Conservation (phyloP, 1,140 invertebrate species). For the Sycobia sp. region DNA sequence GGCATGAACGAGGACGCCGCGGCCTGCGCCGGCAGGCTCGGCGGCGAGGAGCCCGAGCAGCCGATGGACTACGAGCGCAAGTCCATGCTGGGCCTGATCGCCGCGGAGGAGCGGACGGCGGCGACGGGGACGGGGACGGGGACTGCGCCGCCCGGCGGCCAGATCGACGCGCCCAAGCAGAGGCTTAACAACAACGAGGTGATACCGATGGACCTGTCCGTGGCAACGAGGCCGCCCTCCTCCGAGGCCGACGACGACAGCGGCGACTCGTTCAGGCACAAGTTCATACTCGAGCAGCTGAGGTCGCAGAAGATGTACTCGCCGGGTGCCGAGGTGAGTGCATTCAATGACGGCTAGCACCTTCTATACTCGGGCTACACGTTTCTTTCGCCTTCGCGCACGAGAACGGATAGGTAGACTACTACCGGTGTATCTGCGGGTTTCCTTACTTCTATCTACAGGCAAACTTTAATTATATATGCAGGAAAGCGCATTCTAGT, state of each 20-base stretch:
- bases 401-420: not conserved
- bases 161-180: conserved; percentile 41
- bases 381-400: not conserved
- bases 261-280: conserved; percentile 56
- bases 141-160: conserved; percentile 26
- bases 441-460: too few relatives aligned
- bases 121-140: too few relatives aligned
- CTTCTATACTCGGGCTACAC: too few relatives aligned
- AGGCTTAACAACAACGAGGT: conserved; percentile 59
- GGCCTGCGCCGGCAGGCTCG: too few relatives aligned
- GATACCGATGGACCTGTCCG: conserved; percentile 59
- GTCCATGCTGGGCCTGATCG: conserved; percentile 48
- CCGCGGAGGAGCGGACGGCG: not conserved
- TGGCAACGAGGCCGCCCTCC: conserved; percentile 55
- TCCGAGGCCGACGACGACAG: conserved; percentile 52
- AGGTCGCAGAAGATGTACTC: conserved; percentile 57
- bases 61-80: conserved; percentile 55
- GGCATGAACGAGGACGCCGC: conserved; percentile 37
- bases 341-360: too few relatives aligned
- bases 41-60: conserved; percentile 50
- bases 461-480: too few relatives aligned
- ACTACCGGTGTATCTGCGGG: too few relatives aligned
- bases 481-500: too few relatives aligned
- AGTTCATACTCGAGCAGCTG: conserved; percentile 57
- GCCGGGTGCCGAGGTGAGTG: conserved; percentile 52